Evolutionary conservation across 2,797 vertebrate species (phyloP).

Genomic region (Trachops cirrhosus): DNA sequence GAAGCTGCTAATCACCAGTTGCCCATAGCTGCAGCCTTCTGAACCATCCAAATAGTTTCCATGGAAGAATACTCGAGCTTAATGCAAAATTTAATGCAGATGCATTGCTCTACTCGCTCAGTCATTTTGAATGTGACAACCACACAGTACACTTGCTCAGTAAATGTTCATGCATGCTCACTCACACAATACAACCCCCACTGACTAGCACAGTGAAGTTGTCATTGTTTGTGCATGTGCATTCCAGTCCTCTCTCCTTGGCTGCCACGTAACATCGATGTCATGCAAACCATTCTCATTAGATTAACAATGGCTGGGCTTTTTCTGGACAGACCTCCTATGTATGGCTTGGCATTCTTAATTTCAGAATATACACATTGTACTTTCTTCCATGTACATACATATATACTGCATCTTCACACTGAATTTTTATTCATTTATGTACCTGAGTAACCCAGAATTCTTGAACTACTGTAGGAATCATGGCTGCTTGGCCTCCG

Average conservation of each 20-base stretch:
- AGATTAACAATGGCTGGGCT: not conserved
- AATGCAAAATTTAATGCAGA: not conserved
- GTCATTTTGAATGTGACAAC: too few relatives aligned
- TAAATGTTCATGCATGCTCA: too few relatives aligned
- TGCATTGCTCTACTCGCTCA: too few relatives aligned
- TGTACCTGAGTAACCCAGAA: not conserved
- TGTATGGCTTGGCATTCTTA: not conserved
- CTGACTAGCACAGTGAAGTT: too few relatives aligned
- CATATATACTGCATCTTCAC: not conserved
- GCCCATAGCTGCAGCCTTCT: not conserved
- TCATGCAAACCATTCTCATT: not conserved
- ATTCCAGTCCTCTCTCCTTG: not conserved
- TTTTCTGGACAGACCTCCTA: not conserved
- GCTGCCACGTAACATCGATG: not conserved
- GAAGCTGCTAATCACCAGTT: not conserved
- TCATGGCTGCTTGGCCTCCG: not conserved
- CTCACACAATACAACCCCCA: too few relatives aligned
- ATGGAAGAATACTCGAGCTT: not conserved
- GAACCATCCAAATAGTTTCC: not conserved
- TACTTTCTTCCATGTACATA: not conserved
- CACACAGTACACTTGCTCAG: too few relatives aligned
- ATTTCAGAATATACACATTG: not conserved
- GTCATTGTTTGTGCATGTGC: too few relatives aligned
- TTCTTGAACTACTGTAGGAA: not conserved
- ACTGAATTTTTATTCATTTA: constrained; percentile 1